A percentile compares a stretch with the other conserved stretches of the same genome.
Conservation (phyloP, 1,140 invertebrate genomes). For the Papilio polytes region DNA sequence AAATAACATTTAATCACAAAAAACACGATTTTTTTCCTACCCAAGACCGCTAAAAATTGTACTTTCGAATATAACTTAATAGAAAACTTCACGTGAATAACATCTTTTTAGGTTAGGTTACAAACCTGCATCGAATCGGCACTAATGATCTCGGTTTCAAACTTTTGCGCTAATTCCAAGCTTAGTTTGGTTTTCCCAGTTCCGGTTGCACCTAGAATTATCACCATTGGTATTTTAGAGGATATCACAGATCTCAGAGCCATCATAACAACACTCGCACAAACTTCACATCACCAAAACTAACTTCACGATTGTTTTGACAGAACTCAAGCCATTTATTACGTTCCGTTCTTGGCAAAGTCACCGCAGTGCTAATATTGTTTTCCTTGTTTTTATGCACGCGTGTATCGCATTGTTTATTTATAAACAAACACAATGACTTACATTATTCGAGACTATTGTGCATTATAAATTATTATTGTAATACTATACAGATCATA, state of each 20-base stretch:
- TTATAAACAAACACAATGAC: slow-evolving; percentile 30
- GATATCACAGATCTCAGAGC: slow-evolving; percentile 72
- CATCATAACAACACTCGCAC: slow-evolving; percentile 62
- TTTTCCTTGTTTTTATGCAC: slow-evolving; percentile 28
- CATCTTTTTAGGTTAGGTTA: slow-evolving; percentile 69
- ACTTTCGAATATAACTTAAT: neutral
- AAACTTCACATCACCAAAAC: slow-evolving; percentile 73
- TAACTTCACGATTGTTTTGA: slow-evolving; percentile 79
- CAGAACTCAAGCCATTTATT: slow-evolving; percentile 42
- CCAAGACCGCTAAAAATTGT: neutral
- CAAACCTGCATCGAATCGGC: slow-evolving; percentile 99
- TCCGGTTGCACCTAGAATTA: slow-evolving; percentile 97
- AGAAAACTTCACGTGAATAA: slow-evolving; percentile 27
- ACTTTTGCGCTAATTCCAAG: slow-evolving; percentile 94
- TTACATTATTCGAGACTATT: slow-evolving; percentile 18
- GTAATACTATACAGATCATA: neutral
- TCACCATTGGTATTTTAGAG: slow-evolving; percentile 89
- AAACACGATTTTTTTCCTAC: neutral
- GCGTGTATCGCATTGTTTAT: slow-evolving; percentile 29
- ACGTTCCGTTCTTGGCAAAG: slow-evolving; percentile 54
- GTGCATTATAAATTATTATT: slow-evolving; percentile 25
- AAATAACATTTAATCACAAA: neutral
- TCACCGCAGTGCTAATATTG: slow-evolving; percentile 20
- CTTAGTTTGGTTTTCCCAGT: slow-evolving; percentile 98
- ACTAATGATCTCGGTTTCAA: slow-evolving; percentile 98